These are phyloP conservation scores for Caenorhabditis sp. DNA, from an alignment of 2,888 invertebrate genomes.

Conservation along the genomic window DNA sequence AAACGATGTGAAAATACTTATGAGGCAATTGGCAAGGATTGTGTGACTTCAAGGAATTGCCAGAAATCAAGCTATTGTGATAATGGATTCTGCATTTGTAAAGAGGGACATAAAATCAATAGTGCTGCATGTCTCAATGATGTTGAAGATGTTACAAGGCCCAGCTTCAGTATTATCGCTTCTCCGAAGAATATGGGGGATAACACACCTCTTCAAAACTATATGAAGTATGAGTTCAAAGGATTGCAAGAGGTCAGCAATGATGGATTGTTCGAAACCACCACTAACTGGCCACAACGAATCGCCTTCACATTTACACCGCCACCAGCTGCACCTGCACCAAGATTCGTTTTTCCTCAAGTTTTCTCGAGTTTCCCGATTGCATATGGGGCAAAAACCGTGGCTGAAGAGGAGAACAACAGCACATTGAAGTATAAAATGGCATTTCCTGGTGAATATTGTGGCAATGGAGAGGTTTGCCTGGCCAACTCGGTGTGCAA, in stretches of 20 bases:
- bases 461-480: slow-evolving; percentile 56
- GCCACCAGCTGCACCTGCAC: slow-evolving; percentile 20
- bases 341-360: slow-evolving; percentile 23
- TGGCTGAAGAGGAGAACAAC: slow-evolving; percentile 37
- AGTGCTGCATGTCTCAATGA: slow-evolving; percentile 5
- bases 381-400: slow-evolving; percentile 40
- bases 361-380: slow-evolving; percentile 39
- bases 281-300: slow-evolving; percentile 35
- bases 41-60: slow-evolving; percentile 60
- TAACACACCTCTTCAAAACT: slow-evolving; percentile 38
- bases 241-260: slow-evolving; percentile 23
- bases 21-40: slow-evolving; percentile 57
- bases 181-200: slow-evolving; percentile 33
- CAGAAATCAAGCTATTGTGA: slow-evolving; percentile 66
- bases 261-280: slow-evolving; percentile 32
- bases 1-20: slow-evolving; percentile 57
- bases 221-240: slow-evolving; percentile 27
- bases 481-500: slow-evolving; percentile 62
- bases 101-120: slow-evolving; percentile 28
- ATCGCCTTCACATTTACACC: slow-evolving; percentile 17
- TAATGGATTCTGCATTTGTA: slow-evolving; percentile 65
- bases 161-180: slow-evolving; percentile 31
- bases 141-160: neutral
- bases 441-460: slow-evolving; percentile 67
- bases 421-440: slow-evolving; percentile 31